Conservation (phyloP, 2,113 vertebrate species). For the Chaetorhynchus papuensis region DNA sequence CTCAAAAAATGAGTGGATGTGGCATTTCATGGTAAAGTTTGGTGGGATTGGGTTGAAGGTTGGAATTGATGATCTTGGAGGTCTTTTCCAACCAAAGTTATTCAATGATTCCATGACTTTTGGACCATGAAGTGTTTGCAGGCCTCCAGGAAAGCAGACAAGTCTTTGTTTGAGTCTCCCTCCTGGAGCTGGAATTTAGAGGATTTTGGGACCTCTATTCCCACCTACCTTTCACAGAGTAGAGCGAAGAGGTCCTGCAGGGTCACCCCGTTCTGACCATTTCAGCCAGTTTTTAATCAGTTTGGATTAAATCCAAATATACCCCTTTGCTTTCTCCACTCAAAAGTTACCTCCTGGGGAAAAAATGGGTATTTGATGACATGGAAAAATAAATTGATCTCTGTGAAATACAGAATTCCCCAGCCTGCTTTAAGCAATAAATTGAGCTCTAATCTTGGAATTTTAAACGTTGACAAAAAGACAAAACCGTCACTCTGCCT, state of each 20-base stretch:
- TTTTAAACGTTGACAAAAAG: neutral
- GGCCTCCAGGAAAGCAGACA: neutral
- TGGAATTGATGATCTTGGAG: neutral
- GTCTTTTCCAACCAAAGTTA: neutral
- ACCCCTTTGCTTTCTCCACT: neutral
- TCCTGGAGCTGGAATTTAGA: neutral
- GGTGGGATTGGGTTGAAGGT: neutral
- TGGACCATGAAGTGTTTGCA: neutral
- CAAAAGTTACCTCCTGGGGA: neutral
- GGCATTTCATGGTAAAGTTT: neutral
- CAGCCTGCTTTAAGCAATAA: neutral
- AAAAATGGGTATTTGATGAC: neutral
- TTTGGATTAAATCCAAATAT: neutral
- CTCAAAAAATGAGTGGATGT: neutral
- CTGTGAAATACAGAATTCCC: neutral
- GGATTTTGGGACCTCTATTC: neutral
- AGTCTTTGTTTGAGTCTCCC: rapidly evolving
- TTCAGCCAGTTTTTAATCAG: neutral
- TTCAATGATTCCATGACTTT: neutral
- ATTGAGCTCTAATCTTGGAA: neutral
- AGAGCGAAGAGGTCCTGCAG: rapidly evolving
- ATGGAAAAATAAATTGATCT: neutral
- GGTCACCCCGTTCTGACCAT: neutral
- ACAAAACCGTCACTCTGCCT: rapidly evolving
- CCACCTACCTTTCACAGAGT: neutral